Percentiles rank a stretch among this genome's conserved stretches.
Conservation (phyloP, 2,888 invertebrate species). For the Patella depressa region DNA sequence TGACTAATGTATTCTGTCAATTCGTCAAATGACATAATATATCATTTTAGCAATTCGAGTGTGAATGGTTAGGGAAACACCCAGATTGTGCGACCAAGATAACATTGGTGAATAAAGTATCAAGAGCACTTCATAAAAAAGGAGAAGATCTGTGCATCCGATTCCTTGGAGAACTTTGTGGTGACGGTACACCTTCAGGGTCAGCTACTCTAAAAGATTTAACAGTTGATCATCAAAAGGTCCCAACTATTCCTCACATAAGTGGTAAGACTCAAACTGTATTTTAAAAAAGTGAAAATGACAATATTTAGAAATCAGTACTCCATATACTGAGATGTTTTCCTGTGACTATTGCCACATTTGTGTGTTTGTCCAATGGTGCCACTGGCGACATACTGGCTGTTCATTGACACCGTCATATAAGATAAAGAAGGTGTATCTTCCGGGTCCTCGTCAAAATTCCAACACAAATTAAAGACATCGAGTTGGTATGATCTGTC, state of each 20-base stretch:
- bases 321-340: too few relatives aligned
- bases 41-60: constrained; percentile 46
- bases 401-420: too few relatives aligned
- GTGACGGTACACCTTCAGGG: constrained; percentile 39
- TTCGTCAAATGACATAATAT: neutral
- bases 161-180: constrained; percentile 45
- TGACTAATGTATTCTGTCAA: too few relatives aligned
- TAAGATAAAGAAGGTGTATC: too few relatives aligned
- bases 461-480: too few relatives aligned
- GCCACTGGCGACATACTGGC: too few relatives aligned
- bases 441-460: too few relatives aligned
- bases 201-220: constrained; percentile 45
- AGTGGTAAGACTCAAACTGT: constrained; percentile 19
- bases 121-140: constrained; percentile 41
- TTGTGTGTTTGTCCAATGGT: too few relatives aligned
- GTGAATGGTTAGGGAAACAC: constrained; percentile 35
- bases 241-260: constrained; percentile 37
- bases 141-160: constrained; percentile 40
- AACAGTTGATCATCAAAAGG: constrained; percentile 43
- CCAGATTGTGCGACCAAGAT: constrained; percentile 30
- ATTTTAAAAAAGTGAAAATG: too few relatives aligned
- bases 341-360: too few relatives aligned
- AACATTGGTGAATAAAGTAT: constrained; percentile 37
- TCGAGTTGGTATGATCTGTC: too few relatives aligned
- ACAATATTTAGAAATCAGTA: too few relatives aligned